Evolutionary conservation across 2,888 invertebrate genomes (phyloP).

Genomic region (Callosobruchus maculatus): DNA sequence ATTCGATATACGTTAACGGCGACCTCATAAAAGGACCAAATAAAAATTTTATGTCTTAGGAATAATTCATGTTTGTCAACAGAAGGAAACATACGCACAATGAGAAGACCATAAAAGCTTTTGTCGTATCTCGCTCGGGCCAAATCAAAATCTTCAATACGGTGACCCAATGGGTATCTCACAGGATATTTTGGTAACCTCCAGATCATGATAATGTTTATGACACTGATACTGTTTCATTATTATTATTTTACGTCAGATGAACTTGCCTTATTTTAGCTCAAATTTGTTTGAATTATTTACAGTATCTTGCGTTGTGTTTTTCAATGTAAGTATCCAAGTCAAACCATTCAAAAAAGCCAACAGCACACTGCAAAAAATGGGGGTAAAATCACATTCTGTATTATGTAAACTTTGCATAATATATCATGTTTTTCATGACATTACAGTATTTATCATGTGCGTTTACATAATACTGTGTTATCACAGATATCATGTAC

Average conservation of each 20-base stretch:
- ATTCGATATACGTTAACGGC: not conserved
- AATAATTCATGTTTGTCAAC: not conserved
- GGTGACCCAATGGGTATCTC: not conserved
- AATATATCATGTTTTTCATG: too few relatives aligned
- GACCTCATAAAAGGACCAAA: not conserved
- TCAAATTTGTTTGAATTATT: too few relatives aligned
- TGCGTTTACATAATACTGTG: too few relatives aligned
- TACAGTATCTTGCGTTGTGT: too few relatives aligned
- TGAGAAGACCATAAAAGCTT: not conserved
- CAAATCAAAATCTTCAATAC: not conserved
- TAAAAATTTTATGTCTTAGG: not conserved
- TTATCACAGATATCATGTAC: too few relatives aligned
- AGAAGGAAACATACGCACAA: not conserved
- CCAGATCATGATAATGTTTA: not conserved
- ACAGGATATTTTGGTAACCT: not conserved
- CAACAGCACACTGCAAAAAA: too few relatives aligned
- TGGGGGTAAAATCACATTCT: too few relatives aligned
- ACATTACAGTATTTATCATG: too few relatives aligned
- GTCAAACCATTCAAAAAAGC: too few relatives aligned
- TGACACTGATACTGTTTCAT: not conserved
- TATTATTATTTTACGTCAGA: not conserved
- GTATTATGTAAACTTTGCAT: too few relatives aligned
- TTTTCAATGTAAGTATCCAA: too few relatives aligned
- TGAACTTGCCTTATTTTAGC: too few relatives aligned
- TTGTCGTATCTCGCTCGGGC: not conserved